phyloP scores from a whole-genome alignment of 2,113 vertebrate genomes.

The Pipa parva region DNA sequence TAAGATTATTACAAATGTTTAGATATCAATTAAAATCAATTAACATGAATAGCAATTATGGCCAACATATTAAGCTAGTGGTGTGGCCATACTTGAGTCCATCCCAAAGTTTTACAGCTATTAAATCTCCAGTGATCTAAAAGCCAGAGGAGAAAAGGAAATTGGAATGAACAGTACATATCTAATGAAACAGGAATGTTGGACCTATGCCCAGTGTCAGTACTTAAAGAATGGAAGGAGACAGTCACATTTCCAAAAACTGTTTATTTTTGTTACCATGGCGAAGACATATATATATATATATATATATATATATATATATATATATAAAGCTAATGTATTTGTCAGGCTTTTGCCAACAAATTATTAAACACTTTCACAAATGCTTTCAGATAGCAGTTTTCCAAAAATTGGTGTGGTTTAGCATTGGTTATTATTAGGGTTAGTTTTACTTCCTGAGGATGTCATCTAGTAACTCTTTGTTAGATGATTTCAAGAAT shows the following conservation, averaged over 20 bases:
- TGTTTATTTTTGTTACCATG: constrained; percentile 38
- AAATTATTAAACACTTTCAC: constrained; percentile 19
- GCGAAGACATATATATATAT: constrained; percentile 35
- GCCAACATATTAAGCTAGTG: constrained; percentile 14
- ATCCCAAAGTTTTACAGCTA: constrained; percentile 27
- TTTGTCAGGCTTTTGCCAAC: constrained; percentile 10
- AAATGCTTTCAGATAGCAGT: constrained; percentile 3
- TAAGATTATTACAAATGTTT: too few relatives aligned
- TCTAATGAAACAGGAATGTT: constrained; percentile 38
- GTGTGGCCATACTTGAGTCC: constrained; percentile 23
- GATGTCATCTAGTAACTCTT: not conserved
- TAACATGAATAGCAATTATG: too few relatives aligned
- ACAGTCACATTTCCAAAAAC: constrained; percentile 35
- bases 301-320: constrained; percentile 35
- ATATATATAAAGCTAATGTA: too few relatives aligned
- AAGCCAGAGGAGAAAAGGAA: constrained; percentile 21
- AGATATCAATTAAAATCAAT: too few relatives aligned
- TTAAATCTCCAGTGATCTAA: constrained; percentile 21
- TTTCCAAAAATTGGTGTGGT: not conserved
- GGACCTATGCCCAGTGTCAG: constrained; percentile 25
- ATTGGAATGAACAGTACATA: constrained; percentile 35
- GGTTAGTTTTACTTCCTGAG: constrained; percentile 27
- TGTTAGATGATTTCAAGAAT: not conserved
- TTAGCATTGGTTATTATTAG: not conserved
- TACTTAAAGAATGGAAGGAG: constrained; percentile 24